Percentiles rank a stretch among this genome's conserved stretches.
Conservation (phyloP, 2,888 invertebrate genomes). For the Lymantria monacha region DNA sequence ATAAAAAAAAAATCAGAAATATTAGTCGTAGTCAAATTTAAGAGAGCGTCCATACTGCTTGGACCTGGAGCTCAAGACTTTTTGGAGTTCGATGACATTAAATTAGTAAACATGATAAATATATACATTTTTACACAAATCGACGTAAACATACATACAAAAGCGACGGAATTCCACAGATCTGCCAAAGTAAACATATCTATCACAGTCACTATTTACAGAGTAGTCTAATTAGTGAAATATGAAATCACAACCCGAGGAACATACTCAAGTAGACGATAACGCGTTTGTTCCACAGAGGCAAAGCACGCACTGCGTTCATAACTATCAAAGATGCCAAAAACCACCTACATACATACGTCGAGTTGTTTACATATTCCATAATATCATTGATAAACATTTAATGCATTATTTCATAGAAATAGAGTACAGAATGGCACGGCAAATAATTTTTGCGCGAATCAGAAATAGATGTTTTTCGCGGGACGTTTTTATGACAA, state of each 20-base stretch:
- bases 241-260: slow-evolving; percentile 17
- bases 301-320: slow-evolving; percentile 24
- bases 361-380: slow-evolving; percentile 25
- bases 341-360: slow-evolving; percentile 13
- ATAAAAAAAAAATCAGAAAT: no score
- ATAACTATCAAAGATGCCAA: slow-evolving; percentile 28
- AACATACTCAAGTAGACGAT: background rate
- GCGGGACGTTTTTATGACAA: slow-evolving; percentile 11
- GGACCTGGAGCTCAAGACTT: no score
- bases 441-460: slow-evolving; percentile 1
- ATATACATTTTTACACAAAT: no score
- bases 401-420: slow-evolving; percentile 13
- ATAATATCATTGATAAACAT: slow-evolving; percentile 24
- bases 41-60: no score
- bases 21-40: no score
- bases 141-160: slow-evolving; percentile 31
- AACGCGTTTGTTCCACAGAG: slow-evolving; percentile 17
- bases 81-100: no score
- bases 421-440: slow-evolving; percentile 26
- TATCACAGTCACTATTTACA: slow-evolving; percentile 17
- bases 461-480: slow-evolving; percentile 14
- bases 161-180: slow-evolving; percentile 37
- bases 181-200: slow-evolving; percentile 35
- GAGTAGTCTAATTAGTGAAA: background rate
- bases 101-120: no score